Base-by-base conservation (phyloP, 2,888 invertebrate species). In the Branchipolynoe longqiensis region DNA sequence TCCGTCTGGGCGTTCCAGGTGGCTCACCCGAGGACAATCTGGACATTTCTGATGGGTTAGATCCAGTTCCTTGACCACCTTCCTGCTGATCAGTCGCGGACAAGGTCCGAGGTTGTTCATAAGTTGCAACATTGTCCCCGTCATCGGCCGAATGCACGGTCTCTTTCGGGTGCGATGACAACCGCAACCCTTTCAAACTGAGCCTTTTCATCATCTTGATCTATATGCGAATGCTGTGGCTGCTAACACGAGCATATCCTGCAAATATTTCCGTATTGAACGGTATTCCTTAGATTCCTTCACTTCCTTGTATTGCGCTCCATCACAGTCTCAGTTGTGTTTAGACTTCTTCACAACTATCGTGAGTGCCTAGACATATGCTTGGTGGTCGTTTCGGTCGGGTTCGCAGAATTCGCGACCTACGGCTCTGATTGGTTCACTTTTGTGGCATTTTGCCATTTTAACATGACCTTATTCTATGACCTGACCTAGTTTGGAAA, bases 151-250 rank as follows among this genome's bases (percentile, higher is more conserved):
- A 62, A 22, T 33, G 78, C 58, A 38, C 38, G 8, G 40, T 59
- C 12, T 87, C 87, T 40, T 82, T 84, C n/a, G 59, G 84, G 31
- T 73, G 69, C n/a, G 84, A 78, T n/a, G 84, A 81, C 33, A 84
- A 22, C n/a, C 82, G 83, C 59, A 87, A 54, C 25, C 85, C 82
- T 58, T 86, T 87, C 36, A 87, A 73, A 41, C 64, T 84, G 33
- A 87, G 83, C 59, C 86, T 78, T 54, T 87, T 87, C 87, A 87
- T 87, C 74, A 74, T 86, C 48, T 82, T 56, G 54, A 48, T 73
- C 0, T 22, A 12, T 33, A 2, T 14, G 0, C 36, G 28, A 0
- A 31, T 28, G 1, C 58, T 12, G 31, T 12, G 8, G 33, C 14
- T 33, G 33, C 36, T 58, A 58, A 58, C 1, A 82, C 8, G 28